Evolutionary conservation across 2,888 invertebrate species (phyloP).

Genomic region (Heliconius aoede): DNA sequence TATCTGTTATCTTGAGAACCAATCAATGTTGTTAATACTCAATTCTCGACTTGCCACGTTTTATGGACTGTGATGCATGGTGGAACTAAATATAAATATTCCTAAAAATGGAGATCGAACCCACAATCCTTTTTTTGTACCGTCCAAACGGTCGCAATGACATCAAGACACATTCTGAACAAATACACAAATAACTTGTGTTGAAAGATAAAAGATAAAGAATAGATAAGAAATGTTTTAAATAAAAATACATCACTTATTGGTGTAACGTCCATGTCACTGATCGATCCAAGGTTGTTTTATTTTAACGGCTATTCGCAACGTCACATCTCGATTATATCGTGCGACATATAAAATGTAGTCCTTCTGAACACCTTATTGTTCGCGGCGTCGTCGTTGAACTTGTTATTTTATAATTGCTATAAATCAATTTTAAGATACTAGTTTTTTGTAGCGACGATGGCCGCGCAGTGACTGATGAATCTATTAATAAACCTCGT

Average conservation of each 20-base stretch:
- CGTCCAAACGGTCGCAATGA: too few species aligned
- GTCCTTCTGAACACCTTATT: constrained; percentile 23
- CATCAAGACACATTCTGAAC: not conserved
- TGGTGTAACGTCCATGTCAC: constrained; percentile 50
- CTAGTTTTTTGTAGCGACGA: constrained; percentile 24
- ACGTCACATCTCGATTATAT: constrained; percentile 41
- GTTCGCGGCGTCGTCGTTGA: constrained; percentile 34
- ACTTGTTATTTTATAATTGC: constrained; percentile 32
- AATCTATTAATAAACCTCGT: constrained; percentile 48
- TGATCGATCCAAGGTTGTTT: constrained; percentile 59
- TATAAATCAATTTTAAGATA: constrained; percentile 35
- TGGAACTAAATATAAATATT: not conserved
- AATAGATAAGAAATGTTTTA: constrained; percentile 23
- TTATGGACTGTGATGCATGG: not conserved
- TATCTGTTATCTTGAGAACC: too few species aligned
- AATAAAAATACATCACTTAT: constrained; percentile 1
- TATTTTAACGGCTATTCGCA: constrained; percentile 49
- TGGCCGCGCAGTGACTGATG: constrained; percentile 41
- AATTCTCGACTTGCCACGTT: not conserved
- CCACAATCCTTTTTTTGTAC: not conserved
- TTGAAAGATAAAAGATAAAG: not conserved
- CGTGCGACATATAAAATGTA: constrained; percentile 33
- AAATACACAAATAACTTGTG: not conserved
- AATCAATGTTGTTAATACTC: not conserved
- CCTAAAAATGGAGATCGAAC: not conserved